A percentile compares a stretch with the other conserved stretches of the same genome.
Evolutionary conservation across 2,797 vertebrate species (phyloP).

Genomic region (Gymnoscopelus microlampas): DNA sequence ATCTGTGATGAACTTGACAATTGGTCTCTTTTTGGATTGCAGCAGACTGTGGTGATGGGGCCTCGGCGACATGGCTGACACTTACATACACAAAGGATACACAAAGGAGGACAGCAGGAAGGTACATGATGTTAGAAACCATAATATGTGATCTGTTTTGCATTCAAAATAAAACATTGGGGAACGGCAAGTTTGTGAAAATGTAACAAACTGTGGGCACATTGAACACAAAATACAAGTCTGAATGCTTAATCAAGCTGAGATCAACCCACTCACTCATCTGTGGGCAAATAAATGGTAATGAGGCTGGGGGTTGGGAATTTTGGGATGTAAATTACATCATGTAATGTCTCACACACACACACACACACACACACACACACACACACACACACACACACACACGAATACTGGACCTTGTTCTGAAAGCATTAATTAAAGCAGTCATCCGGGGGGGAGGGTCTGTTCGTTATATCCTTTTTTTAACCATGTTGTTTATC

Average conservation of each 20-base stretch:
- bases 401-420: slow-evolving; percentile 53
- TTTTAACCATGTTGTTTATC: not conserved
- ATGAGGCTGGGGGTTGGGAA: too few relatives aligned
- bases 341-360: slow-evolving; percentile 55
- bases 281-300: too few relatives aligned
- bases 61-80: not conserved
- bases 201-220: too few relatives aligned
- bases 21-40: slow-evolving; percentile 21
- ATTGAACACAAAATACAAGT: too few relatives aligned
- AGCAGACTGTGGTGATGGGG: not conserved
- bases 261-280: too few relatives aligned
- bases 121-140: too few relatives aligned
- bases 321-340: too few relatives aligned
- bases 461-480: slow-evolving; percentile 8
- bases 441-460: slow-evolving; percentile 50
- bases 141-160: too few relatives aligned
- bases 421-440: slow-evolving; percentile 56
- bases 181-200: too few relatives aligned
- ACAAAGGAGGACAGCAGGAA: not conserved
- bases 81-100: slow-evolving; percentile 9
- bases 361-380: slow-evolving; percentile 60
- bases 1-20: not conserved
- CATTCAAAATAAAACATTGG: too few relatives aligned
- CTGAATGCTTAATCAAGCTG: too few relatives aligned
- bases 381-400: slow-evolving; percentile 70